These are phyloP conservation scores for Drosophila hydei DNA, from an alignment of 1,140 invertebrate genomes.

Conservation along the genomic window DNA sequence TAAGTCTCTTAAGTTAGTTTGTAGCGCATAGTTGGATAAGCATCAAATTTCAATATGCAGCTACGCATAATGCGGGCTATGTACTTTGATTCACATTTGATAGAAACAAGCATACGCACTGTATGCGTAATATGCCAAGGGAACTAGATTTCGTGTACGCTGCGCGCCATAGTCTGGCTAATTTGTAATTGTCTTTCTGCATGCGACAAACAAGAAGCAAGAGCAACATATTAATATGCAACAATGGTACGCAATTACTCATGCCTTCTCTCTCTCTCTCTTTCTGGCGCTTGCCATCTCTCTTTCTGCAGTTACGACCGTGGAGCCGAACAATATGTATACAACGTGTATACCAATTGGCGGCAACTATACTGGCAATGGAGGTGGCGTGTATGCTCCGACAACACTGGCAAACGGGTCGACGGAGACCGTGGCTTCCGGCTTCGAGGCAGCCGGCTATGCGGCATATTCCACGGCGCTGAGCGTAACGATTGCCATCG, in stretches of 20 bases:
- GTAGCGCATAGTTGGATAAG: no score
- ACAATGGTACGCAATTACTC: neutral
- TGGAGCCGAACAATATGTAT: constrained; percentile 85
- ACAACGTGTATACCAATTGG: constrained; percentile 85
- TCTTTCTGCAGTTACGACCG: constrained; percentile 84
- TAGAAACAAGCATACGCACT: neutral
- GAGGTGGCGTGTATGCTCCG: constrained; percentile 83
- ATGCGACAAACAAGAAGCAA: constrained; percentile 5
- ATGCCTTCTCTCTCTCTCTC: neutral
- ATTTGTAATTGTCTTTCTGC: constrained; percentile 16
- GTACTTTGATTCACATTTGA: neutral
- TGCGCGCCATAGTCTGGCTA: neutral
- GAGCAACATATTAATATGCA: constrained; percentile 52
- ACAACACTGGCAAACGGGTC: constrained; percentile 86
- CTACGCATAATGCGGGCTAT: neutral
- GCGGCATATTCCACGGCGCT: constrained; percentile 94
- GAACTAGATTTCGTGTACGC: constrained; percentile 47
- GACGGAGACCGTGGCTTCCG: constrained; percentile 88
- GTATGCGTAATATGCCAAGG: constrained; percentile 42
- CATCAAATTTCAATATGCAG: no score
- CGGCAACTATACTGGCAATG: constrained; percentile 84
- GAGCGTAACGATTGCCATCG: constrained; percentile 96
- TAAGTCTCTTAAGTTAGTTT: no score
- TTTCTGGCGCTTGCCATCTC: constrained; percentile 8
- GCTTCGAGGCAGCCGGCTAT: constrained; percentile 92